Percentiles rank a stretch among this genome's conserved stretches.
Evolutionary conservation across 2,888 invertebrate species (phyloP).

Genomic region (Pseudoips prasinana): DNA sequence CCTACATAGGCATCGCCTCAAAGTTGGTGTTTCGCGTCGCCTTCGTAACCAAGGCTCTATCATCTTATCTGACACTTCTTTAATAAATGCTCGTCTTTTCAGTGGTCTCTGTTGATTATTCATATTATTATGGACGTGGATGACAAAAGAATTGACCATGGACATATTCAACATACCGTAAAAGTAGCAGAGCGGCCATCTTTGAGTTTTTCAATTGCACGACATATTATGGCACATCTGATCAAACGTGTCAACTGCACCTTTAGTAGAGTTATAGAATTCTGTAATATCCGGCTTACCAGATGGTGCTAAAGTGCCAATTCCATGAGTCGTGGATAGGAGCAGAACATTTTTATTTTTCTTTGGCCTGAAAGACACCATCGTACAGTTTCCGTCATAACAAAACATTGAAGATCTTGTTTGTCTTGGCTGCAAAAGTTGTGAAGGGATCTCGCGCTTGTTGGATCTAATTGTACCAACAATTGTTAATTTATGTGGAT

Average conservation of each 20-base stretch:
- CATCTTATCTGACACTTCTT: slow-evolving; percentile 9
- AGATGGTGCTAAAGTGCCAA: background rate
- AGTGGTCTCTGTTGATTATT: slow-evolving; percentile 2
- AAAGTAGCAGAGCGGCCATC: slow-evolving; percentile 4
- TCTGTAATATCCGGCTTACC: slow-evolving; percentile 3
- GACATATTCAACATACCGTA: slow-evolving; percentile 1
- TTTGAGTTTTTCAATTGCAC: slow-evolving; percentile 4
- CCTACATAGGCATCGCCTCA: slow-evolving; percentile 11
- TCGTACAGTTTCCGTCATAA: slow-evolving; percentile 1
- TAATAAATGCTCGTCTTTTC: slow-evolving; percentile 16
- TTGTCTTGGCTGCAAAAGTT: slow-evolving; percentile 9
- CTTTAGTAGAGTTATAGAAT: slow-evolving; percentile 4
- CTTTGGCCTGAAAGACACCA: slow-evolving; percentile 3
- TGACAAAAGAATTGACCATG: slow-evolving; percentile 1
- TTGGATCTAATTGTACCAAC: slow-evolving; percentile 14
- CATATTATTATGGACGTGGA: slow-evolving; percentile 2
- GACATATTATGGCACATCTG: slow-evolving; percentile 4
- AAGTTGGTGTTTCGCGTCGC: slow-evolving; percentile 8
- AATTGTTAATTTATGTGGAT: slow-evolving; percentile 10
- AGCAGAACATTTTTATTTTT: background rate
- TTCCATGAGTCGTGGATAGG: background rate
- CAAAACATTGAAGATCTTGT: slow-evolving; percentile 1
- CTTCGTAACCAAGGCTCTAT: slow-evolving; percentile 10
- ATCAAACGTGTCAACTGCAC: slow-evolving; percentile 3
- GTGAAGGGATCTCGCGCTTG: slow-evolving; percentile 12